Evolutionary conservation across 1,140 invertebrate genomes (phyloP), one percentile per base, ranked within the genome.

Genomic region (Colletes latitarsis): DNA sequence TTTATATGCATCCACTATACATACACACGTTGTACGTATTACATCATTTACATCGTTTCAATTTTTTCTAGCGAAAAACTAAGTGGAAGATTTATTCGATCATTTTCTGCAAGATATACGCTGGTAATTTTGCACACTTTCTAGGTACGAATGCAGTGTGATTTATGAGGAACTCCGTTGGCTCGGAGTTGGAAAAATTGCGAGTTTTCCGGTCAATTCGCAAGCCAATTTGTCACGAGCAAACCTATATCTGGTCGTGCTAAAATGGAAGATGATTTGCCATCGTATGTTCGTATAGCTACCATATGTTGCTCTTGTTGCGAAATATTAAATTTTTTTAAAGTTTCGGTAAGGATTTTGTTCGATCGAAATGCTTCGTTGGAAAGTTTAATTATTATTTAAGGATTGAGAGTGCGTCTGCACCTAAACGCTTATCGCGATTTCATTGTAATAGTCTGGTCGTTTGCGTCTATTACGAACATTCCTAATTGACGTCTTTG

Each of bases 251-350:
- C n/a, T 0, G 19, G 0, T 10, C 5, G 12, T 17, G 8, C 39
- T 30, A 63, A 46, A 30, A 39, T 8, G 30, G 52, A 30, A 63
- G 57, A 76, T 46, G 4, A 41, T 74, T 64, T 73, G 14, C 21
- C 30, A 14, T 17, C 46, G 58, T 74, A 63, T 6, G 10, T 17
- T 46, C 19, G n/a, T 52, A 5, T 30, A 15, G 60, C n/a, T 41
- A 14, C 14, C 73, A 43, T 41, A n/a, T 64, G 49, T 57, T 30
- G 9, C n/a, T 8, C 17, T 30, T 49, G 41, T 6, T 15, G 14
- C 19, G 52, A 41, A 68, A 76, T 58, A 76, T 76, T 55, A 46
- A 76, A 76, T 68, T 58, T 58, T 46, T 19, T 4, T 39, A 30
- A 57, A 57, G 14, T 30, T 30, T n/a, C n/a, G n/a, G n/a, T 30